Conservation (phyloP, 2,888 invertebrate genomes). For the Drosophila peninsularis region DNA sequence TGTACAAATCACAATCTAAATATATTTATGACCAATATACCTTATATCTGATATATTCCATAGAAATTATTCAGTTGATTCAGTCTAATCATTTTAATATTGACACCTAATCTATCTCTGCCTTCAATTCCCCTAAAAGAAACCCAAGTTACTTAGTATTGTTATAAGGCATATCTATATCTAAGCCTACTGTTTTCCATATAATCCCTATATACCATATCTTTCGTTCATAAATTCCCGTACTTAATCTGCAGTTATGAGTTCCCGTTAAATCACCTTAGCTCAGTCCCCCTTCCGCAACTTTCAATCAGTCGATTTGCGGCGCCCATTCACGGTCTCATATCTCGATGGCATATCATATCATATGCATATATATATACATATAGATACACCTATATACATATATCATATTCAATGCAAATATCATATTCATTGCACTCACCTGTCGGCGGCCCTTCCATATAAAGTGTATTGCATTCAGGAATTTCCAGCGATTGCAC, state of each 20-base stretch:
- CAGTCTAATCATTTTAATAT: too few species aligned
- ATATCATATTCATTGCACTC: slow-evolving; percentile 42
- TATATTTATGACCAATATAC: too few species aligned
- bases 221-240: neutral
- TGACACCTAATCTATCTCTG: neutral
- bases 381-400: neutral
- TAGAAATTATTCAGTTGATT: too few species aligned
- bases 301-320: slow-evolving; percentile 3
- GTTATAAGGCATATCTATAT: too few species aligned
- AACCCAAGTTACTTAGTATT: too few species aligned
- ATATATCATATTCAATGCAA: slow-evolving; percentile 10
- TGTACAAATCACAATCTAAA: too few species aligned
- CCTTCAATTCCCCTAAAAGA: too few species aligned
- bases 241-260: neutral
- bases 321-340: slow-evolving; percentile 12
- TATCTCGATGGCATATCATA: neutral
- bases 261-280: neutral
- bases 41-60: too few species aligned
- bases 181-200: too few species aligned
- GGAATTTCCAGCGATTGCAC: slow-evolving; percentile 59
- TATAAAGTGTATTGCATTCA: slow-evolving; percentile 20
- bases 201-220: neutral
- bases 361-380: slow-evolving; percentile 1
- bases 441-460: slow-evolving; percentile 35
- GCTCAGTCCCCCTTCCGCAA: neutral